Conservation (phyloP, 53 echinoderm and acorn worm species). For the Patiria pectinifera region DNA sequence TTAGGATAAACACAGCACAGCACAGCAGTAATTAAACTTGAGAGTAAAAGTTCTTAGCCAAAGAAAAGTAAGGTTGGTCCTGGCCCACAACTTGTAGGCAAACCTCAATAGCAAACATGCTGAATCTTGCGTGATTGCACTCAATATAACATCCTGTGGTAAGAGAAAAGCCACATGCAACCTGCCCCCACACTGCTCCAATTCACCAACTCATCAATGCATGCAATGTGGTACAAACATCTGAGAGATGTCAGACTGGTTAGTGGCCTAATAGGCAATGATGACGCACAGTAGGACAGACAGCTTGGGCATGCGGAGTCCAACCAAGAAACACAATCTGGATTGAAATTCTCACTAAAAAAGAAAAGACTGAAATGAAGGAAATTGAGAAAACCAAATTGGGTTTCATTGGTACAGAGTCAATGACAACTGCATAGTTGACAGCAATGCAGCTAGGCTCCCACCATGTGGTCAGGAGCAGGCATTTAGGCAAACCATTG, state of each 20-base stretch:
- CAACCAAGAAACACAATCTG: neutral
- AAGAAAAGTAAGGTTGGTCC: neutral
- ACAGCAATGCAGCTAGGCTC: constrained; percentile 12
- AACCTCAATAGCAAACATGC: neutral
- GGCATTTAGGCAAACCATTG: neutral
- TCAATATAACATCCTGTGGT: constrained; percentile 49
- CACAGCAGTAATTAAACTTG: too few species aligned
- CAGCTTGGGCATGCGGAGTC: constrained; percentile 3
- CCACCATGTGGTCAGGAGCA: constrained; percentile 24
- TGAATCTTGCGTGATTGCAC: constrained; percentile 36
- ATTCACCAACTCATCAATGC: constrained; percentile 13
- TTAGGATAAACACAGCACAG: neutral
- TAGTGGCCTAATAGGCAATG: constrained; percentile 47
- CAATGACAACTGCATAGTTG: constrained; percentile 7
- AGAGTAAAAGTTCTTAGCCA: neutral
- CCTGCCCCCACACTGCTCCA: constrained; percentile 33
- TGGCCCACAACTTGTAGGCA: neutral
- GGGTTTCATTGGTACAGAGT: constrained; percentile 29
- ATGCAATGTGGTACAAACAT: neutral
- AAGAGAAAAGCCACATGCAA: constrained; percentile 47
- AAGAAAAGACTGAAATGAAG: neutral
- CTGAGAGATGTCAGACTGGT: constrained; percentile 42
- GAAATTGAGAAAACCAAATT: constrained; percentile 41
- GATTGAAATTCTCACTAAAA: constrained; percentile 15
- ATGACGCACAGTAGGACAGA: constrained; percentile 46